Evolutionary conservation across 2,888 invertebrate genomes (phyloP).

Genomic region (Ornithoptera alexandrae): DNA sequence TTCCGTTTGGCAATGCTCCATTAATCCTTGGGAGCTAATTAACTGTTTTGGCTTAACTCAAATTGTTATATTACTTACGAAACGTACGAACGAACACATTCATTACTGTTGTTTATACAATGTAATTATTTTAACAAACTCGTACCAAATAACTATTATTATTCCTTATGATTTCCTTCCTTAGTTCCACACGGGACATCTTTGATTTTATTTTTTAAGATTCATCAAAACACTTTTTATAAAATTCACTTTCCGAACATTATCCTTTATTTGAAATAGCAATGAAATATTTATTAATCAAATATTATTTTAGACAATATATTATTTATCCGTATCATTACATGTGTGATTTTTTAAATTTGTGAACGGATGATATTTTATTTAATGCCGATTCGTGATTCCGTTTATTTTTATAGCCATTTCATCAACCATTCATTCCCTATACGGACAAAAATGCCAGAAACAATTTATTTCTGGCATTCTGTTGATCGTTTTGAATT

Average conservation of each 20-base stretch:
- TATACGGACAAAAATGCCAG: neutral
- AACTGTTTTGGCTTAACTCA: neutral
- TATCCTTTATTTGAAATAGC: too few species aligned
- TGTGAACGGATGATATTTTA: neutral
- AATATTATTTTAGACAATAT: too few species aligned
- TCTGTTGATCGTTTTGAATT: neutral
- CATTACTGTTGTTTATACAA: neutral
- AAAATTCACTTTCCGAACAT: too few species aligned
- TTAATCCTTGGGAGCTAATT: neutral
- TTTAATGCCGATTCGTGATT: neutral
- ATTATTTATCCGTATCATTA: too few species aligned
- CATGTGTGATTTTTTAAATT: too few species aligned
- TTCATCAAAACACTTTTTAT: too few species aligned
- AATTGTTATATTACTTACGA: neutral
- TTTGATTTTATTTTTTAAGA: too few species aligned
- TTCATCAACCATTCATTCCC: neutral
- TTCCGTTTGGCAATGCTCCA: neutral
- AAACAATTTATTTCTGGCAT: slow-evolving; percentile 2
- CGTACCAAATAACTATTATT: too few species aligned
- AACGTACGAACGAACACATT: neutral
- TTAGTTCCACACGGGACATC: too few species aligned
- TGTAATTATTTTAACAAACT: neutral
- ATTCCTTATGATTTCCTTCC: too few species aligned
- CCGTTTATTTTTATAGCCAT: neutral
- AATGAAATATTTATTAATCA: too few species aligned